phyloP scores from a whole-genome alignment of 2,888 invertebrate species.

The Cylindroiulus punctatus region DNA sequence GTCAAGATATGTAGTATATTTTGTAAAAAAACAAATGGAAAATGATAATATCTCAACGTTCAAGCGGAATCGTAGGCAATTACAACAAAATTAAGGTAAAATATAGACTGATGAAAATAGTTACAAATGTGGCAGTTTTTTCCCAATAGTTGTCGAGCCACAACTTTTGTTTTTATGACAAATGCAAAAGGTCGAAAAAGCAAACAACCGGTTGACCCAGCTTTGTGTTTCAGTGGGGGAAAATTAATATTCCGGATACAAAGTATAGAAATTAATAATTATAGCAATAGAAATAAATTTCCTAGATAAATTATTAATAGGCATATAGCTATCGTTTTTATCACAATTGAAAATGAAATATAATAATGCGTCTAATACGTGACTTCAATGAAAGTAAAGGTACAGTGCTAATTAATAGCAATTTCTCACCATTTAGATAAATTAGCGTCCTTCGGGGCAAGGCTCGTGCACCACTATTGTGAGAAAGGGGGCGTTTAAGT shows the following conservation, averaged over 20 bases:
- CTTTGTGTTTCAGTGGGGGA: not conserved
- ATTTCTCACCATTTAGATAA: slow-evolving; percentile 8
- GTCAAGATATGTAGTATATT: not conserved
- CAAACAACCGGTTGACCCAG: slow-evolving; percentile 18
- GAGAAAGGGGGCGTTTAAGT: not conserved
- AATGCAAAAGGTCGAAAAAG: slow-evolving; percentile 3
- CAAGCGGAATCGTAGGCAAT: not conserved
- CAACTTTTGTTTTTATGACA: not conserved
- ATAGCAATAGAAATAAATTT: slow-evolving; percentile 8
- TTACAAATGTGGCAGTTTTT: not conserved
- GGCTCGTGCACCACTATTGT: not conserved
- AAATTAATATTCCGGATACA: slow-evolving; percentile 10
- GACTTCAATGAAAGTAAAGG: not conserved
- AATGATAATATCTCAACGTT: not conserved
- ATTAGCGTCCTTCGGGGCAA: not conserved
- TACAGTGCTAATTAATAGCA: not conserved
- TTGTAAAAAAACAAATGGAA: not conserved
- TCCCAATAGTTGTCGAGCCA: not conserved
- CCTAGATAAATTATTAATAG: not conserved
- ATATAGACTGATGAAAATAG: not conserved
- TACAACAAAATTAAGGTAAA: not conserved
- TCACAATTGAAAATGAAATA: not conserved
- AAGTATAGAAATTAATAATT: not conserved
- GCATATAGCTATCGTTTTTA: not conserved
- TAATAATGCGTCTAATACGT: not conserved